Conservation (phyloP, 2,888 invertebrate genomes). For the Dermolepida albohirtum region DNA sequence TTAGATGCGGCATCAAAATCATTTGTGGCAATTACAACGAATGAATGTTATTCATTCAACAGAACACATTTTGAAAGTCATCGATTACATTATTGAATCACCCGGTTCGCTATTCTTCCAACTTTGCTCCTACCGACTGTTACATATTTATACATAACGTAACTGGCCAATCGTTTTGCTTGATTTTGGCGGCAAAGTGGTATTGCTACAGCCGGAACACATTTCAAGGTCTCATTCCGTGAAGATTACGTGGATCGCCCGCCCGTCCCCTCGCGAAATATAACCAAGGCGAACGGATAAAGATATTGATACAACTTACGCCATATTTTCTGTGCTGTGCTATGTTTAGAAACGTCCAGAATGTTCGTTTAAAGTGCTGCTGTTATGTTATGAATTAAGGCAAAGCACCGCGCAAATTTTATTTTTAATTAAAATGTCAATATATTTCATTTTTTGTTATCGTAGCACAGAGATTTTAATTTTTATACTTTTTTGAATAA, state of each 20-base stretch:
- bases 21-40: slow-evolving; percentile 5
- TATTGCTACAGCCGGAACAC: slow-evolving; percentile 51
- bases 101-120: slow-evolving; percentile 23
- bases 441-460: too few relatives aligned
- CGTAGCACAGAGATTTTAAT: too few relatives aligned
- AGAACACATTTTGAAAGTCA: slow-evolving; percentile 35
- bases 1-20: not conserved
- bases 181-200: slow-evolving; percentile 53
- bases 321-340: slow-evolving; percentile 36
- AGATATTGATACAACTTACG: slow-evolving; percentile 50
- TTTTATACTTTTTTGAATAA: too few relatives aligned
- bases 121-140: slow-evolving; percentile 28
- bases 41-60: slow-evolving; percentile 5
- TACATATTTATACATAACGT: slow-evolving; percentile 42
- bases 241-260: slow-evolving; percentile 52
- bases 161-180: slow-evolving; percentile 46
- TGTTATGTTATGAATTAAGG: slow-evolving; percentile 19
- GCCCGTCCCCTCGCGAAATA: slow-evolving; percentile 43
- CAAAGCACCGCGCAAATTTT: slow-evolving; percentile 3
- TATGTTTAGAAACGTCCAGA: slow-evolving; percentile 42
- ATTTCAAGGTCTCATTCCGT: slow-evolving; percentile 53
- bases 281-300: slow-evolving; percentile 47
- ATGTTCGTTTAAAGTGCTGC: slow-evolving; percentile 36
- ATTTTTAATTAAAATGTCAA: too few relatives aligned
- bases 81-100: slow-evolving; percentile 35